Evolutionary conservation across 2,797 vertebrate species (phyloP).

Genomic region (Astyanax mexicanus): DNA sequence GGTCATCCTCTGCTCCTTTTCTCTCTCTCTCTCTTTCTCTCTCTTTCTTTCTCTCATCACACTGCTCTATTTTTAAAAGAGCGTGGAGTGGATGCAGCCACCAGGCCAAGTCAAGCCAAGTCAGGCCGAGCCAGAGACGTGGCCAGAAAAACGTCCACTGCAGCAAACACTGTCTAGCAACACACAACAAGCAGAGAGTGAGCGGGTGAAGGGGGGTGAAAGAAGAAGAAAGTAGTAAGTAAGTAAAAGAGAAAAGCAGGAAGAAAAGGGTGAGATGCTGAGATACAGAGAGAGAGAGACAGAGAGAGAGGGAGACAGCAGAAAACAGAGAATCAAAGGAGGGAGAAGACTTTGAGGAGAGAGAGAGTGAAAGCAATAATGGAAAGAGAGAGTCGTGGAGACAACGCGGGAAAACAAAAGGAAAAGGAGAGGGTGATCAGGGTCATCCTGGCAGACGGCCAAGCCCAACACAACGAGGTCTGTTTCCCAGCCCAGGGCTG

Average conservation of each 20-base stretch:
- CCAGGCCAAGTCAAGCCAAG: no score
- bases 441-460: conserved; percentile 62
- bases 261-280: conserved; percentile 20
- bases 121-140: conserved; percentile 9
- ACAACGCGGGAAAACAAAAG: conserved; percentile 53
- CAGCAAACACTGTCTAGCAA: conserved; percentile 28
- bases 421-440: conserved; percentile 60
- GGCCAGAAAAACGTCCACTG: conserved; percentile 28
- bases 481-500: conserved; percentile 65
- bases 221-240: conserved; percentile 8
- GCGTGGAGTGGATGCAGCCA: conserved; percentile 56
- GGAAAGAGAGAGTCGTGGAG: conserved; percentile 52
- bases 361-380: conserved; percentile 43
- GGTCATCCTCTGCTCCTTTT: conserved; percentile 41
- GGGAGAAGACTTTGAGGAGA: conserved; percentile 26
- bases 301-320: conserved; percentile 31
- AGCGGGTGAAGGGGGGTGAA: background rate
- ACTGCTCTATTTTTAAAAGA: conserved; percentile 66
- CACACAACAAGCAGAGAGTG: background rate
- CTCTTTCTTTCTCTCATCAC: conserved; percentile 51
- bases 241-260: background rate
- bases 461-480: conserved; percentile 65
- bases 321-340: conserved; percentile 43
- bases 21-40: conserved; percentile 11
- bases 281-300: conserved; percentile 34